Conservation (phyloP, 2,888 invertebrate genomes). For the Leptothorax acervorum region DNA sequence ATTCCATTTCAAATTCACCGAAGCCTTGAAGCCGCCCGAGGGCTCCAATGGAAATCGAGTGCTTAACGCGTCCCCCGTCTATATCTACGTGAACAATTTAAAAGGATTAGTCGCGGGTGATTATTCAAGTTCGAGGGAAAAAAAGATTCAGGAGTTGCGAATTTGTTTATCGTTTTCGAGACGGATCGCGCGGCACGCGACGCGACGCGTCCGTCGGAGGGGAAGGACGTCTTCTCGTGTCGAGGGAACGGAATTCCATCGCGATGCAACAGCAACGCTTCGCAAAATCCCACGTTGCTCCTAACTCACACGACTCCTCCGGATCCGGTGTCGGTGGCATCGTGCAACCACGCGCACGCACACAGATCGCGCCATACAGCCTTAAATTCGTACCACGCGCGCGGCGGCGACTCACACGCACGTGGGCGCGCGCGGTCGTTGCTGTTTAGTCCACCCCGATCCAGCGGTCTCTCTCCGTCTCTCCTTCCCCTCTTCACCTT, state of each 20-base stretch:
- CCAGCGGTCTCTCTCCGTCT: constrained; percentile 53
- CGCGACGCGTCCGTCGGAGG: background rate
- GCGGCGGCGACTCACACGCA: too few species aligned
- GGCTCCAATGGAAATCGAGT: background rate
- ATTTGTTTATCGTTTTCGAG: background rate
- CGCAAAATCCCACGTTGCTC: constrained; percentile 41
- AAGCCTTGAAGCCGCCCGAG: constrained; percentile 15
- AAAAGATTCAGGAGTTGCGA: background rate
- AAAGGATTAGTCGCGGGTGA: background rate
- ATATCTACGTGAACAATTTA: background rate
- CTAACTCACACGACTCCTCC: constrained; percentile 41
- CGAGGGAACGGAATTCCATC: constrained; percentile 44
- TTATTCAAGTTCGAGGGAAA: background rate
- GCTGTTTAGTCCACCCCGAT: constrained; percentile 60
- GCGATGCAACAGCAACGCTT: constrained; percentile 19
- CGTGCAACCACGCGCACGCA: constrained; percentile 32
- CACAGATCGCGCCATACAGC: background rate
- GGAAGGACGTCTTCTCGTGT: background rate
- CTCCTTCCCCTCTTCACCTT: background rate
- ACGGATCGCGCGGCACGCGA: constrained; percentile 12
- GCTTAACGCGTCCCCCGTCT: background rate
- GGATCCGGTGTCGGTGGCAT: constrained; percentile 58
- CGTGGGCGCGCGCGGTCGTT: constrained; percentile 29
- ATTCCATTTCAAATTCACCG: constrained; percentile 49
- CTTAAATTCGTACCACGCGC: too few species aligned